Percentiles rank a stretch among this genome's conserved stretches.
Evolutionary conservation across 2,797 vertebrate species (phyloP).

Genomic region (Falco novaeseelandiae): DNA sequence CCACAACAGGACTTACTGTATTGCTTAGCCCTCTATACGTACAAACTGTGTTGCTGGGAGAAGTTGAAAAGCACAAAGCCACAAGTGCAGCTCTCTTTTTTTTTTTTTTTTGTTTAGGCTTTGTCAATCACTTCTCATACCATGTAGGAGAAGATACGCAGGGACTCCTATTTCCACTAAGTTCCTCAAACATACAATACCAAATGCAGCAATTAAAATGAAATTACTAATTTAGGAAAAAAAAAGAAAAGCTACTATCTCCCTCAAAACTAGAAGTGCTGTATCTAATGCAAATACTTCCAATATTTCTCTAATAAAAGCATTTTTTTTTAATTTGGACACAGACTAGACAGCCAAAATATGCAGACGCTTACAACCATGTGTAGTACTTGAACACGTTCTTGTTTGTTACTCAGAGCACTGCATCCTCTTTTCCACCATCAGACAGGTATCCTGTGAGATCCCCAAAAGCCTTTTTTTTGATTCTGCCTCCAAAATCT

Average conservation of each 20-base stretch:
- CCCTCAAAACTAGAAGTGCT: neutral
- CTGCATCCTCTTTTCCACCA: neutral
- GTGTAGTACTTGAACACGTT: neutral
- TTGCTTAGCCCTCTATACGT: neutral
- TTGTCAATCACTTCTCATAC: neutral
- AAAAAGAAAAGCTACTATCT: neutral
- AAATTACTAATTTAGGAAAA: neutral
- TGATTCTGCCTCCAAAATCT: neutral
- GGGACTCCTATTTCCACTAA: neutral
- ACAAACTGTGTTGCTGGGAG: fast-evolving
- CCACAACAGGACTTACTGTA: neutral
- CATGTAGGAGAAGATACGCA: neutral
- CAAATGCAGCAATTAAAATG: neutral
- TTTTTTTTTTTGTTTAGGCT: neutral
- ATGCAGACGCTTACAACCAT: neutral
- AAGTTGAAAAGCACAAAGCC: neutral
- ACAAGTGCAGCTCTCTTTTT: neutral
- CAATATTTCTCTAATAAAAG: neutral
- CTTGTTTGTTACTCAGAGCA: neutral
- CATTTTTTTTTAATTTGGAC: neutral
- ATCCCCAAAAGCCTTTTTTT: neutral
- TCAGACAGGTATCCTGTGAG: neutral
- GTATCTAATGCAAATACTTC: neutral
- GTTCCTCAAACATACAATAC: neutral
- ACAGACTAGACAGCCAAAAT: neutral